These are phyloP conservation scores for Acrobasis repandana DNA, from an alignment of 2,888 invertebrate species.

Conservation along the genomic window DNA sequence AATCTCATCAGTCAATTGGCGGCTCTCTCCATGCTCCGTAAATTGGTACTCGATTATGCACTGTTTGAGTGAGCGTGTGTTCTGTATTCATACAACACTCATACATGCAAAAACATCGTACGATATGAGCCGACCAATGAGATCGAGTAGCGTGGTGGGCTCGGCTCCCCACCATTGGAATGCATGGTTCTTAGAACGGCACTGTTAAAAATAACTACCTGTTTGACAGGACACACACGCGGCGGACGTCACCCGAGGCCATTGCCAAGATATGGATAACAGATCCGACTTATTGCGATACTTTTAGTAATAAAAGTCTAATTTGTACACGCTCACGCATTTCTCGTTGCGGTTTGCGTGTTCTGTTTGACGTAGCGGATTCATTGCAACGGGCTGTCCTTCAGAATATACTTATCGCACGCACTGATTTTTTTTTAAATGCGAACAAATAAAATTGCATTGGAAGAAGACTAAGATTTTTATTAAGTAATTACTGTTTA, in stretches of 20 bases:
- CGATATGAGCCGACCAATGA: slow-evolving; percentile 72
- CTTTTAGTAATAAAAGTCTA: neutral
- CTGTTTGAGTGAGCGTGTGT: slow-evolving; percentile 59
- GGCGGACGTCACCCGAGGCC: slow-evolving; percentile 60
- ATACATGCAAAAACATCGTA: slow-evolving; percentile 73
- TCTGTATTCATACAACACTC: slow-evolving; percentile 52
- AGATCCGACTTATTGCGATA: slow-evolving; percentile 24
- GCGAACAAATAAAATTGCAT: no score
- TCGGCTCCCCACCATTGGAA: slow-evolving; percentile 77
- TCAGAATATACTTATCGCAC: neutral
- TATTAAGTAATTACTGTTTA: no score
- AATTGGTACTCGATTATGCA: slow-evolving; percentile 70
- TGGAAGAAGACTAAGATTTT: no score
- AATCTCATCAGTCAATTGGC: slow-evolving; percentile 67
- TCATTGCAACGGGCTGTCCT: slow-evolving; percentile 1
- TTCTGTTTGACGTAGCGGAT: neutral
- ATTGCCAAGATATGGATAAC: slow-evolving; percentile 54
- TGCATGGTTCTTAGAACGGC: slow-evolving; percentile 72
- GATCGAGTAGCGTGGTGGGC: slow-evolving; percentile 67
- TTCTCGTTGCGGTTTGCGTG: neutral
- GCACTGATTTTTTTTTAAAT: neutral
- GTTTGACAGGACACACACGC: slow-evolving; percentile 63
- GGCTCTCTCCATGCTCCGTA: slow-evolving; percentile 56
- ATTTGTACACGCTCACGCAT: neutral
- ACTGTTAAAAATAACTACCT: slow-evolving; percentile 80